A percentile compares a stretch with the other conserved stretches of the same genome.
Evolutionary conservation across 2,888 invertebrate species (phyloP).

Genomic region (Macrosiphum euphorbiae): DNA sequence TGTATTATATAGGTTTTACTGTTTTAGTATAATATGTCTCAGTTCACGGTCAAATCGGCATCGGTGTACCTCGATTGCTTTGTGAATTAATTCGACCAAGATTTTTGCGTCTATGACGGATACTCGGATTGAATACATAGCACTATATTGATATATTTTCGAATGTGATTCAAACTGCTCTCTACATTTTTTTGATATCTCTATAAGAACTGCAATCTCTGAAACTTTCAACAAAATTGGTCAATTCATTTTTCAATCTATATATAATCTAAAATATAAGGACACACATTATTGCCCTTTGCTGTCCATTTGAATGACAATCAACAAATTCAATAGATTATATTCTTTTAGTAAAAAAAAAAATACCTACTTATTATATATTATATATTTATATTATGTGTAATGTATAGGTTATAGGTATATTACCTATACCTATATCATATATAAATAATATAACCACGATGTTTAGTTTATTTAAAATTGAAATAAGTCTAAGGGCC

Average conservation of each 20-base stretch:
- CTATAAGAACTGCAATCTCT: background rate
- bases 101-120: background rate
- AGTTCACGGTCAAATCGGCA: too few relatives aligned
- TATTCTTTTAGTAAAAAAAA: too few relatives aligned
- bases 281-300: background rate
- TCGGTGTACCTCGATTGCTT: background rate
- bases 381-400: too few relatives aligned
- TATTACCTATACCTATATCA: too few relatives aligned
- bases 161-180: too few relatives aligned
- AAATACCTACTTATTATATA: too few relatives aligned
- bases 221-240: conserved; percentile 8
- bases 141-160: background rate
- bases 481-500: too few relatives aligned
- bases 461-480: too few relatives aligned
- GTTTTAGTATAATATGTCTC: background rate
- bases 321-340: too few relatives aligned
- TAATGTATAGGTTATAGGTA: too few relatives aligned
- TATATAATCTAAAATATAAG: background rate
- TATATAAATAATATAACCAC: too few relatives aligned
- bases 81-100: background rate
- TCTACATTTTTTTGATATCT: background rate
- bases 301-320: too few relatives aligned
- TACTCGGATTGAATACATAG: background rate
- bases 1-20: background rate
- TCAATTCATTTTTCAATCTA: background rate